Base-by-base conservation (phyloP, 37 sponge, comb jelly and placozoan species). In the Hormiphora californensis region DNA sequence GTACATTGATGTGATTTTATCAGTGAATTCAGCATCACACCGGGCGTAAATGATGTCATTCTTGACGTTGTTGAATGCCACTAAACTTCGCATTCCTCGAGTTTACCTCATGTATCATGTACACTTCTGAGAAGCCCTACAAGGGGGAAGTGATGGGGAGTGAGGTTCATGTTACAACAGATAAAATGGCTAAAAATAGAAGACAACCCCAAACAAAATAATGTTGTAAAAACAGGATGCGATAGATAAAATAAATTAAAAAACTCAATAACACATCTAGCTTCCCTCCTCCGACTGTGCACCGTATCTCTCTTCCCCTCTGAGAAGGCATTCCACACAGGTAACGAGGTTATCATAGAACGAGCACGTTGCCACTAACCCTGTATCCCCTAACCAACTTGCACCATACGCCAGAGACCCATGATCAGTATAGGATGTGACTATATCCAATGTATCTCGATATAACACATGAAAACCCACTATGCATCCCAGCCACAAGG, bases 401-500 rank as follows among this genome's bases (percentile, higher is more conserved):
- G 81, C 81, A 1, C 81, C 81, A 40, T 73, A 73, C 25, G 81
- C 81, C 35, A 73, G 46, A 3, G 81, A 73, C 23, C 9, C 44
- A 30, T 73, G 81, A 3, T 36, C 81, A 3, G 81, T 40, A 46
- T 73, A 73, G n/a, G 81, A 43, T 46, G 40, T 33, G 8, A 46
- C 3, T 4, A 73, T 46, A 32, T n/a, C 36, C 21, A 73, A 73
- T 15, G 12, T 28, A 1, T n/a, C 44, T 30, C 40, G 43, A 36
- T 73, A 23, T 28, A 40, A 5, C 1, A 73, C 25, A 41, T 73
- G 81, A 40, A 73, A 73, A n/a, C 27, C 81, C 81, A 19, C 81
- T 73, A 46, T 73, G 81, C 81, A 73, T 73, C 30, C 81, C 81
- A 36, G 81, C 81, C 2, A 73, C 43, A 33, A 73, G 81, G 23